These are phyloP conservation scores for Phyllostomus discolor DNA, from an alignment of 2,113 vertebrate genomes.

Conservation along the genomic window DNA sequence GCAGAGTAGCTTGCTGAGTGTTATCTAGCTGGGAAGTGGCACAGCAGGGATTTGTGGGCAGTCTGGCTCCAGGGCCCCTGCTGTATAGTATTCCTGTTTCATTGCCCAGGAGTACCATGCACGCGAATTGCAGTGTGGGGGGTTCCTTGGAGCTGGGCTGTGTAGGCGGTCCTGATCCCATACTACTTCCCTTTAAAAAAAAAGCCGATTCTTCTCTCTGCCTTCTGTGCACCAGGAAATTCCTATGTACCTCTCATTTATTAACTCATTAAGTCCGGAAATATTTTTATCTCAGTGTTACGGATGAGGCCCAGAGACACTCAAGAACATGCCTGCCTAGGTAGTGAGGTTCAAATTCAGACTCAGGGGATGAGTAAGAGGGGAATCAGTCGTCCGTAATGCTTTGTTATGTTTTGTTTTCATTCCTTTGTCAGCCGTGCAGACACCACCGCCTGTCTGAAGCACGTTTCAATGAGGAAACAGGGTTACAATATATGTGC, in stretches of 20 bases:
- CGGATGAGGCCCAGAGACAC: background rate
- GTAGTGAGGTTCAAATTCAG: background rate
- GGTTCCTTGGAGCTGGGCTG: background rate
- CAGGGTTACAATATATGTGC: background rate
- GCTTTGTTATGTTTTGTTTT: background rate
- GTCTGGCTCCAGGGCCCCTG: background rate
- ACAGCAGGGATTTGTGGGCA: background rate
- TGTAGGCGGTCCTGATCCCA: background rate
- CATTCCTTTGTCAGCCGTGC: background rate
- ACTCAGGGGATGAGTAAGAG: background rate
- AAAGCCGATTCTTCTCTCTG: background rate
- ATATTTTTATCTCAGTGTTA: background rate
- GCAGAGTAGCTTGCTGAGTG: background rate
- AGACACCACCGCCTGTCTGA: background rate
- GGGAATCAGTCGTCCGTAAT: fast-evolving
- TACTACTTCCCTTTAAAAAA: background rate
- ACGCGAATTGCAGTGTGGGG: background rate
- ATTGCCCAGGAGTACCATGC: background rate
- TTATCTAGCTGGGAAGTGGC: background rate
- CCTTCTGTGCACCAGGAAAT: background rate
- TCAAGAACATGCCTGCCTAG: background rate
- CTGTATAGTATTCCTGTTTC: background rate
- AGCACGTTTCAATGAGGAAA: background rate
- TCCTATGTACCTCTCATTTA: background rate
- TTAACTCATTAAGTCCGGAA: background rate